Base-by-base conservation (phyloP, 2,888 invertebrate genomes). In the Timema podura region DNA sequence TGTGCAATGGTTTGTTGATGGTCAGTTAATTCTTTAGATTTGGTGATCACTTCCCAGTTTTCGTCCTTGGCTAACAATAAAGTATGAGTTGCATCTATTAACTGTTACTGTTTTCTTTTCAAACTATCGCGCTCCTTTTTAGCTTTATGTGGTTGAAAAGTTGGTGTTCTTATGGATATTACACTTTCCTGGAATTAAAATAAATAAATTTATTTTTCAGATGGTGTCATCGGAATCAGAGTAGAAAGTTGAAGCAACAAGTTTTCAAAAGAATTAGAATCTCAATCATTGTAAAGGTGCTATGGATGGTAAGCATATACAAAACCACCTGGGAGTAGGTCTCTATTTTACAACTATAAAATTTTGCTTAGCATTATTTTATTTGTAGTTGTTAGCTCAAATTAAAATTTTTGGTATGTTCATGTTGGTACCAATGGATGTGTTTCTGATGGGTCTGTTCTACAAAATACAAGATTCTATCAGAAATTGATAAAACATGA, bases 391-490 rank as follows among this genome's bases (percentile, higher is more conserved):
- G 57, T 7, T 15, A 57, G 16, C 16, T n/a, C 57, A 15, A 57
- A 57, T 16, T 57, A 57, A 15, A 16, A 57, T 15, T 57, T 57
- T 6, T 15, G n/a, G 57, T 57, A 57, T 13, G 57, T 57, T 57
- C 57, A 57, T 16, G 57, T 57, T 57, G 57, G 57, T 57, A 57
- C 57, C 57, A 57, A 57, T 57, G 57, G 57, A 57, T 57, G 57
- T 57, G 57, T 57, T 57, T 57, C 57, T 57, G 57, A 57, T 11
- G 57, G 15, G 57, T 15, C 57, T 57, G 57, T 57, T 57, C 57
- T 57, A n/a, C 57, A 57, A 16, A 57, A 57, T 57, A 57, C 57
- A 15, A 57, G 16, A 57, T 57, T 57, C 16, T 57, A 57, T 57
- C n/a, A 57, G 57, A 57, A 57, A 57, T 11, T 57, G n/a, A 57